Evolutionary conservation across 1,140 invertebrate genomes (phyloP).

Genomic region (Scaptomyza graminum): DNA sequence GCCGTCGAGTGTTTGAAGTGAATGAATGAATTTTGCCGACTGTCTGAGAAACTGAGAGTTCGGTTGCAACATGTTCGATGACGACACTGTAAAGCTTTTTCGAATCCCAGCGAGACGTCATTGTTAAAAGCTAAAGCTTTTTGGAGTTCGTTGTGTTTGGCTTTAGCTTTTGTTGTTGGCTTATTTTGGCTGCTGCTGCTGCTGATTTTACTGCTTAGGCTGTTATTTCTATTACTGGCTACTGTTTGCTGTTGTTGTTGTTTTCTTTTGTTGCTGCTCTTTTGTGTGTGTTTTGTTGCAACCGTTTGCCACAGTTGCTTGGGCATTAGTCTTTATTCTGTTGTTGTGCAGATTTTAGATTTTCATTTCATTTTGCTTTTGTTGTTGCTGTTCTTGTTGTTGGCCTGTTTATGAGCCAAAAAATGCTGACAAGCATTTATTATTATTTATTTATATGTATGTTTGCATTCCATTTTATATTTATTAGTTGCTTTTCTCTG

Average conservation of each 20-base stretch:
- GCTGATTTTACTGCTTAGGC: neutral
- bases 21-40: too few relatives aligned
- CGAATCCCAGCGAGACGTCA: slow-evolving; percentile 35
- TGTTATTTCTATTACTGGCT: neutral
- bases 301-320: slow-evolving; percentile 37
- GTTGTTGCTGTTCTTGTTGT: slow-evolving; percentile 10
- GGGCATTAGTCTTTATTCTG: slow-evolving; percentile 31
- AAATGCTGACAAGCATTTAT: slow-evolving; percentile 53
- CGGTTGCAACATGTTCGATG: slow-evolving; percentile 47
- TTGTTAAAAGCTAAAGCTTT: slow-evolving; percentile 44
- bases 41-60: slow-evolving; percentile 11
- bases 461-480: slow-evolving; percentile 57
- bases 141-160: neutral
- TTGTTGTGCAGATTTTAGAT: slow-evolving; percentile 20
- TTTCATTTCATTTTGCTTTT: slow-evolving; percentile 21
- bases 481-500: slow-evolving; percentile 39
- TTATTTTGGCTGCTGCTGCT: slow-evolving; percentile 6
- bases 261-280: slow-evolving; percentile 7
- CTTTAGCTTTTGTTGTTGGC: slow-evolving; percentile 1
- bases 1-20: slow-evolving; percentile 68
- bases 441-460: slow-evolving; percentile 53
- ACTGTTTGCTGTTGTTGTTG: neutral
- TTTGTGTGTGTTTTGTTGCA: too few relatives aligned
- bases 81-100: slow-evolving; percentile 66
- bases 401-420: slow-evolving; percentile 47